Conservation (phyloP, 2,113 vertebrate genomes). For the Pseudonaja textilis region DNA sequence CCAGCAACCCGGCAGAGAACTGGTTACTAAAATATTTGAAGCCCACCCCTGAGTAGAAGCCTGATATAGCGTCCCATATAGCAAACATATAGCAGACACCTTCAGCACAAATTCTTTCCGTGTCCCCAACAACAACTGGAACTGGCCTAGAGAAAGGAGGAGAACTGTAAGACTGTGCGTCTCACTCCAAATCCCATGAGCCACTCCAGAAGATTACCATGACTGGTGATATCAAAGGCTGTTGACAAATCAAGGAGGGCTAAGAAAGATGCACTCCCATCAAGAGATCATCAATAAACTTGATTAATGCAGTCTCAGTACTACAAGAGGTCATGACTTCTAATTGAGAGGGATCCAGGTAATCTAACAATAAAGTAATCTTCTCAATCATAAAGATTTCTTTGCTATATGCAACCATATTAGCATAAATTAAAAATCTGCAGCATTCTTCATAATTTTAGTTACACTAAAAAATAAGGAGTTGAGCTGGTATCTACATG, state of each 20-base stretch:
- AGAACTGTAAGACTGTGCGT: neutral
- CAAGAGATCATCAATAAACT: neutral
- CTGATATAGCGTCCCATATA: neutral
- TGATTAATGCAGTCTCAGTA: neutral
- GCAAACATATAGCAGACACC: neutral
- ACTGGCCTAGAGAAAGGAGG: neutral
- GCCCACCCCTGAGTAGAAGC: neutral
- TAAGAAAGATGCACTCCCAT: neutral
- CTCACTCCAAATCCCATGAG: neutral
- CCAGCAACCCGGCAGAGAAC: no score
- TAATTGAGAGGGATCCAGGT: neutral
- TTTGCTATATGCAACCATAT: neutral
- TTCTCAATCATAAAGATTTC: neutral
- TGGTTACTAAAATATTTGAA: no score
- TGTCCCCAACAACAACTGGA: neutral
- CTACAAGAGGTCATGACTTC: neutral
- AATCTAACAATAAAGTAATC: neutral
- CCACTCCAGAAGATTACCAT: neutral
- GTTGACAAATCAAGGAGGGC: neutral
- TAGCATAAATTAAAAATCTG: neutral
- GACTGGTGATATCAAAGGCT: neutral
- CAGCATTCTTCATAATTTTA: neutral
- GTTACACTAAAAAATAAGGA: neutral
- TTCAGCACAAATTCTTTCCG: neutral
- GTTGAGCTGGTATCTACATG: neutral